phyloP scores from a whole-genome alignment of 2,797 vertebrate species.

The Mormyrus proboscirostris region DNA sequence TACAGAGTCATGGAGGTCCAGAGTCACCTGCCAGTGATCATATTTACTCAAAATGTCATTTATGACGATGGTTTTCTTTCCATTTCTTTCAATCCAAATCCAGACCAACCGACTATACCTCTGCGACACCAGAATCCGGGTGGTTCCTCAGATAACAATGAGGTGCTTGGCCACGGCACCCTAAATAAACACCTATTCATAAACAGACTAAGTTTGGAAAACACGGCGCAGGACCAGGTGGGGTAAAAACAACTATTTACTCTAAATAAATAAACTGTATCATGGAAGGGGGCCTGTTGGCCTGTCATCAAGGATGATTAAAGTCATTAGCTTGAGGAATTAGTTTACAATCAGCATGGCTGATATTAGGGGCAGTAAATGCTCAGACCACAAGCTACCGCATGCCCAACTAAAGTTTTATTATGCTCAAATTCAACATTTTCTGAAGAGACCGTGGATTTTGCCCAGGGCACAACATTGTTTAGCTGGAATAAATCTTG shows the following conservation, averaged over 20 bases:
- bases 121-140: background rate
- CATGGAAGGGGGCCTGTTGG: background rate
- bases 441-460: background rate
- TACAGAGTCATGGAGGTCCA: background rate
- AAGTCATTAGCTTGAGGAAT: background rate
- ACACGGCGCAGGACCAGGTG: background rate
- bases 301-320: background rate
- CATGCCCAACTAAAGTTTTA: background rate
- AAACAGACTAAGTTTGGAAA: background rate
- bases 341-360: background rate
- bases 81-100: background rate
- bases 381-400: background rate
- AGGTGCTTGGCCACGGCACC: background rate
- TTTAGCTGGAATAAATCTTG: background rate
- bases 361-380: background rate
- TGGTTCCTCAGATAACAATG: background rate
- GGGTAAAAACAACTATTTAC: conserved; percentile 4
- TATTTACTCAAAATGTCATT: background rate
- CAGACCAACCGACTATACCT: background rate
- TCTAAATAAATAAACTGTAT: background rate
- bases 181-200: background rate
- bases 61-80: background rate
- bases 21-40: background rate
- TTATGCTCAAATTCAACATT: background rate
- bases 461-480: background rate